These are phyloP conservation scores for Linnaemya vulpina DNA, from an alignment of 2,888 invertebrate genomes.

Conservation along the genomic window DNA sequence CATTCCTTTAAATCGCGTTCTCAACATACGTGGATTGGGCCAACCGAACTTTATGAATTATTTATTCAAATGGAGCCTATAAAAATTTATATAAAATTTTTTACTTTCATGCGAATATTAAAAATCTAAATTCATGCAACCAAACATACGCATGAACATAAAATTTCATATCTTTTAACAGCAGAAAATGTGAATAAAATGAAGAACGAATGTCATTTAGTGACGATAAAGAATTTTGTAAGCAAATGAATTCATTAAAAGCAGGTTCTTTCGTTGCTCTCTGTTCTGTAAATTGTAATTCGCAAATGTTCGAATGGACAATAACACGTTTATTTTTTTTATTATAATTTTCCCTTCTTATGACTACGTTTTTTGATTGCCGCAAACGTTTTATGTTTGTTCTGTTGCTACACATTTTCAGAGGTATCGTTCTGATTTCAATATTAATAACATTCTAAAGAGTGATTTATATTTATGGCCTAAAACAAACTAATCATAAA, in stretches of 20 bases:
- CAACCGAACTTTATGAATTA: conserved; percentile 51
- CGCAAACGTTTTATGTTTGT: conserved; percentile 54
- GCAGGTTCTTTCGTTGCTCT: background rate
- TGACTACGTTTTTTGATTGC: conserved; percentile 36
- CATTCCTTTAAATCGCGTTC: conserved; percentile 1
- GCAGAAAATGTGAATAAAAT: conserved; percentile 30
- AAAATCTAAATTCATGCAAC: conserved; percentile 44
- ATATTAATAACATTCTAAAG: conserved; percentile 40
- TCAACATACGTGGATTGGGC: background rate
- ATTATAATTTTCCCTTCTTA: background rate
- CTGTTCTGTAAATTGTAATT: background rate
- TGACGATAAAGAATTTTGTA: conserved; percentile 23
- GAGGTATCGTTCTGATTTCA: conserved; percentile 31
- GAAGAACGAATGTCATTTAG: background rate
- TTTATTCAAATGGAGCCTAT: conserved; percentile 61
- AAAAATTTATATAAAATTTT: conserved; percentile 32
- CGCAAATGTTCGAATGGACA: conserved; percentile 14
- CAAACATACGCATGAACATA: conserved; percentile 41
- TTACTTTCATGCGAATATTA: background rate
- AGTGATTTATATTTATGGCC: conserved; percentile 66
- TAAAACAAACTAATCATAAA: conserved; percentile 63
- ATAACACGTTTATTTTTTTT: conserved; percentile 25
- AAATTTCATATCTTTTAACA: conserved; percentile 56
- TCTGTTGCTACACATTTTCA: background rate
- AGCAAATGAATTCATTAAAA: conserved; percentile 52